Evolutionary conservation across 2,888 invertebrate species (phyloP).

Genomic region (Netelia inedita): DNA sequence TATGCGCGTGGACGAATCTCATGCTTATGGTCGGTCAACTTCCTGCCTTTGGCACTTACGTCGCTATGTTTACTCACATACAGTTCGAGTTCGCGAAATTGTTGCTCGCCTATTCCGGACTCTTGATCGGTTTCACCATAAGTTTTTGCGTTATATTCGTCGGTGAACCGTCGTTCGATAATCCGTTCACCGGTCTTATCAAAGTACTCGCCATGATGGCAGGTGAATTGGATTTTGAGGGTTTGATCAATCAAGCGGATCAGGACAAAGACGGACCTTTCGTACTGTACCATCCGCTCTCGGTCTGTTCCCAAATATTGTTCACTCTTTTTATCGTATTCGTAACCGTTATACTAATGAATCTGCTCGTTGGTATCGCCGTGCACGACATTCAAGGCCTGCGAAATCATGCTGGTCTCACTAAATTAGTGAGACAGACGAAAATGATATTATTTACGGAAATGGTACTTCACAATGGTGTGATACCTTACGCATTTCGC

Average conservation of each 20-base stretch:
- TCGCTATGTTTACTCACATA: slow-evolving; percentile 85
- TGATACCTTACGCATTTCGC: slow-evolving; percentile 82
- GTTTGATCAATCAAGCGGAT: slow-evolving; percentile 80
- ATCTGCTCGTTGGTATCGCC: slow-evolving; percentile 84
- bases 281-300: slow-evolving; percentile 81
- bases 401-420: slow-evolving; percentile 85
- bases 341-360: slow-evolving; percentile 84
- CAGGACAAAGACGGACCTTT: slow-evolving; percentile 77
- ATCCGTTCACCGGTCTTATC: slow-evolving; percentile 83
- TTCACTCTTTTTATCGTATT: slow-evolving; percentile 84
- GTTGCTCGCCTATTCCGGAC: slow-evolving; percentile 83
- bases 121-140: slow-evolving; percentile 85
- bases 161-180: slow-evolving; percentile 81
- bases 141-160: slow-evolving; percentile 85
- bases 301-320: slow-evolving; percentile 82
- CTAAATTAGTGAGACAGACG: slow-evolving; percentile 85
- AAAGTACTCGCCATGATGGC: slow-evolving; percentile 85
- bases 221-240: slow-evolving; percentile 83
- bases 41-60: slow-evolving; percentile 85
- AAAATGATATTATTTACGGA: slow-evolving; percentile 86
- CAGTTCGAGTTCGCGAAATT: slow-evolving; percentile 85
- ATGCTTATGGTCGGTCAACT: slow-evolving; percentile 85
- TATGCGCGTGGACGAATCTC: slow-evolving; percentile 85
- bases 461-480: slow-evolving; percentile 84
- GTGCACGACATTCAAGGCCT: slow-evolving; percentile 85